A percentile compares a stretch with the other conserved stretches of the same genome.
Evolutionary conservation across 2,797 vertebrate genomes (phyloP).

Genomic region (Rhinogobio ventralis): DNA sequence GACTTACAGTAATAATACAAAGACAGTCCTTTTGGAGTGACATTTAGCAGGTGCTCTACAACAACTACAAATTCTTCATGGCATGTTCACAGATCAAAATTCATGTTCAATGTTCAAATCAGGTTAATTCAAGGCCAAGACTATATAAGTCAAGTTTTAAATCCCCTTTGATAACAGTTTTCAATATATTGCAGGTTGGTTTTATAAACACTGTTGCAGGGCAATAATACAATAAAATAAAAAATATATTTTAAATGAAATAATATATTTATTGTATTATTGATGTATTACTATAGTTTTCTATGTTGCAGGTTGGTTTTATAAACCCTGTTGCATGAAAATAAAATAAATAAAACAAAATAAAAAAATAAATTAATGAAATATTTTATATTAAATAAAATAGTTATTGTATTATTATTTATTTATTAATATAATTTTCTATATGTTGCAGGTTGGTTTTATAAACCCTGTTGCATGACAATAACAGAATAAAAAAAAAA

Average conservation of each 20-base stretch:
- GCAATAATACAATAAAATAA: background rate
- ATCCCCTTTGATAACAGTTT: background rate
- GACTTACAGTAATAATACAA: slow-evolving; percentile 13
- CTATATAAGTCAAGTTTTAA: background rate
- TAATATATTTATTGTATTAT: background rate
- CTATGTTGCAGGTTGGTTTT: background rate
- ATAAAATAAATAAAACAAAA: too few species aligned
- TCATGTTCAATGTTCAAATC: background rate
- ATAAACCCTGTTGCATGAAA: background rate
- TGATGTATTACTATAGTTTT: background rate
- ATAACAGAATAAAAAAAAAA: too few species aligned
- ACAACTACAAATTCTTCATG: background rate
- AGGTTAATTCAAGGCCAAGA: background rate
- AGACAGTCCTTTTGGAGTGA: background rate
- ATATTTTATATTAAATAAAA: too few species aligned
- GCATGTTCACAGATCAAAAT: background rate
- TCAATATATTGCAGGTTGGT: too few species aligned
- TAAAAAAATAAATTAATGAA: too few species aligned
- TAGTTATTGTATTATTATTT: too few species aligned
- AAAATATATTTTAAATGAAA: background rate
- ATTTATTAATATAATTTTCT: too few species aligned
- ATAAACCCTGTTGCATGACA: too few species aligned
- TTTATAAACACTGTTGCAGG: background rate
- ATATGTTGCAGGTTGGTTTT: too few species aligned
- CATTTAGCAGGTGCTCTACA: background rate